phyloP scores from a whole-genome alignment of 2,113 vertebrate genomes.

The Pogonocichla stellata region DNA sequence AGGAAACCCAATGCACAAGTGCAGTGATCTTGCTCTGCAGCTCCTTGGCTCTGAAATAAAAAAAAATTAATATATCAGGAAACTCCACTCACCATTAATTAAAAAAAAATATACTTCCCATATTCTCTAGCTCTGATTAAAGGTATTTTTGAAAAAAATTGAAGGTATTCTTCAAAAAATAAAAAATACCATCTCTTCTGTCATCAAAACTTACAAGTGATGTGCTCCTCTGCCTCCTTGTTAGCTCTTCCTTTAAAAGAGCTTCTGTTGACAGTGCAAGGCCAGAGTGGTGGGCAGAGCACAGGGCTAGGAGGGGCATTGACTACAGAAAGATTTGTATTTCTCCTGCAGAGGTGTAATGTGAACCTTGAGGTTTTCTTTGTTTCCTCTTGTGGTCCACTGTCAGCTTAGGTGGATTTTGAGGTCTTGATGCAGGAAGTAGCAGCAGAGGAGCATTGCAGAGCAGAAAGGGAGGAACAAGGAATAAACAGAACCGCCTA shows the following conservation, averaged over 20 bases:
- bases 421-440: background rate
- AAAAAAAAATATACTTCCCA: background rate
- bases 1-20: background rate
- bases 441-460: background rate
- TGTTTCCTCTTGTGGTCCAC: rapidly evolving
- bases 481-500: background rate
- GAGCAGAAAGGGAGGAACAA: background rate
- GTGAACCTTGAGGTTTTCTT: background rate
- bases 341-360: background rate
- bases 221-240: background rate
- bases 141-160: background rate
- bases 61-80: background rate
- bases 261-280: background rate
- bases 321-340: background rate
- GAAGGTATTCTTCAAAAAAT: background rate
- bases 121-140: background rate
- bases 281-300: background rate
- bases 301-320: background rate
- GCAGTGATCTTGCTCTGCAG: background rate
- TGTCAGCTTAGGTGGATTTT: background rate
- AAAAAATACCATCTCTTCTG: background rate
- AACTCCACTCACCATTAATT: background rate
- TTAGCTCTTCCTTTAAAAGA: background rate
- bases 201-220: background rate
- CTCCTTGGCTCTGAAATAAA: background rate